A percentile compares a stretch with the other conserved stretches of the same genome.
These are phyloP conservation scores for Ramphastos sulfuratus DNA, from an alignment of 2,113 vertebrate species.

Conservation along the genomic window DNA sequence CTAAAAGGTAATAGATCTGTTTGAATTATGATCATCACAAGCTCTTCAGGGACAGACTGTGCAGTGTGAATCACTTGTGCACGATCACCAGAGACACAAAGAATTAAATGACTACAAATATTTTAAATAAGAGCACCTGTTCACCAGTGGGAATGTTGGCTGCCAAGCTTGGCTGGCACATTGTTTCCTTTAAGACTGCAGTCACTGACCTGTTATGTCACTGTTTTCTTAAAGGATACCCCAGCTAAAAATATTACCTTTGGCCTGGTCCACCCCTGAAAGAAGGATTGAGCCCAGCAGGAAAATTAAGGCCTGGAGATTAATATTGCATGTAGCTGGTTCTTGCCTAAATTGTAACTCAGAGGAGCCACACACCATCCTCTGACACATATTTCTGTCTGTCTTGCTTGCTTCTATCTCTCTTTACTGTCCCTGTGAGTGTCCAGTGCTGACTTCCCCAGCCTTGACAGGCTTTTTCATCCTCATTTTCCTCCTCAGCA, in stretches of 20 bases:
- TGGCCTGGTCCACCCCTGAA: neutral
- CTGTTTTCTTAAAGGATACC: neutral
- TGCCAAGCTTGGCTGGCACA: neutral
- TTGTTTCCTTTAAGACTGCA: neutral
- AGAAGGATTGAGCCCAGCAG: neutral
- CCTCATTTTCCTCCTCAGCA: constrained; percentile 48
- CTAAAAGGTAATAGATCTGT: constrained; percentile 64
- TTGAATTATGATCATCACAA: constrained; percentile 59
- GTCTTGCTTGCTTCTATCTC: neutral
- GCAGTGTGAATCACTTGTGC: constrained; percentile 28
- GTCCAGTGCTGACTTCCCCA: neutral
- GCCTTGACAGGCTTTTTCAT: constrained; percentile 34
- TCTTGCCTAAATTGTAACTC: neutral
- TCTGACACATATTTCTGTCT: neutral
- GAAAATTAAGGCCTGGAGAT: neutral
- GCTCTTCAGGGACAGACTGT: constrained; percentile 57
- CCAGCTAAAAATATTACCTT: neutral
- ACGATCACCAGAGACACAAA: constrained; percentile 39
- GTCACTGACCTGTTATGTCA: neutral
- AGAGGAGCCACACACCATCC: neutral
- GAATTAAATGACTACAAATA: constrained; percentile 59
- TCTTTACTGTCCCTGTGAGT: neutral
- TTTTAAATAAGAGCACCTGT: constrained; percentile 55
- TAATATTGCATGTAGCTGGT: neutral
- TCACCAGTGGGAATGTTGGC: constrained; percentile 16